Evolutionary conservation across 1,140 invertebrate species (phyloP).

Genomic region (Planococcus citri): DNA sequence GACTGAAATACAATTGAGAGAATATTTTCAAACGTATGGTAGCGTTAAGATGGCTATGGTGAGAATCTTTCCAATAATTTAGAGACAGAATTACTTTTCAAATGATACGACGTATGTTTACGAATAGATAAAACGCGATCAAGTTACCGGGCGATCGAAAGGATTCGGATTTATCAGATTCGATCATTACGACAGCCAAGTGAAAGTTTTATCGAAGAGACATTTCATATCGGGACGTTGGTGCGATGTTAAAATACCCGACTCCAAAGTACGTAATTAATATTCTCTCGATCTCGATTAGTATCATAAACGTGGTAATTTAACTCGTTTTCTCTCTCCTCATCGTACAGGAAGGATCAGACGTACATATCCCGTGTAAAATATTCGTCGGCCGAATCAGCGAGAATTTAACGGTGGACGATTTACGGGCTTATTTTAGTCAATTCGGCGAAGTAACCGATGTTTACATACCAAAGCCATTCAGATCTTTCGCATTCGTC

Average conservation of each 20-base stretch:
- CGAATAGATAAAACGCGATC: slow-evolving; percentile 59
- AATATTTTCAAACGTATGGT: slow-evolving; percentile 93
- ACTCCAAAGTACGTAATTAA: slow-evolving; percentile 42
- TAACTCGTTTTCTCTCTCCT: no score
- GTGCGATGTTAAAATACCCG: slow-evolving; percentile 70
- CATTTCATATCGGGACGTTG: slow-evolving; percentile 67
- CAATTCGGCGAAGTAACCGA: slow-evolving; percentile 93
- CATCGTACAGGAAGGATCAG: slow-evolving; percentile 52
- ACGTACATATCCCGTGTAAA: slow-evolving; percentile 82
- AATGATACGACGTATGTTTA: slow-evolving; percentile 9
- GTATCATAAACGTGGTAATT: no score
- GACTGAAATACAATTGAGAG: slow-evolving; percentile 82
- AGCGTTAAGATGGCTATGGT: slow-evolving; percentile 95
- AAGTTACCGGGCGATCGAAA: slow-evolving; percentile 58
- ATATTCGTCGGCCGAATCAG: slow-evolving; percentile 92
- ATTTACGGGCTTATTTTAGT: slow-evolving; percentile 85
- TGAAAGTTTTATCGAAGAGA: slow-evolving; percentile 47
- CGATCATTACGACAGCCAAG: slow-evolving; percentile 51
- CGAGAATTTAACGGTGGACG: slow-evolving; percentile 77
- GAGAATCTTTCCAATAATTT: slow-evolving; percentile 30
- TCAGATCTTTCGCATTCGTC: slow-evolving; percentile 89
- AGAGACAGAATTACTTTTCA: no score
- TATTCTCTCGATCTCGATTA: no score
- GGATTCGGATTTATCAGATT: slow-evolving; percentile 77
- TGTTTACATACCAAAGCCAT: slow-evolving; percentile 91